phyloP scores from a whole-genome alignment of 2,888 invertebrate genomes.

The Lamellibrachia satsuma region DNA sequence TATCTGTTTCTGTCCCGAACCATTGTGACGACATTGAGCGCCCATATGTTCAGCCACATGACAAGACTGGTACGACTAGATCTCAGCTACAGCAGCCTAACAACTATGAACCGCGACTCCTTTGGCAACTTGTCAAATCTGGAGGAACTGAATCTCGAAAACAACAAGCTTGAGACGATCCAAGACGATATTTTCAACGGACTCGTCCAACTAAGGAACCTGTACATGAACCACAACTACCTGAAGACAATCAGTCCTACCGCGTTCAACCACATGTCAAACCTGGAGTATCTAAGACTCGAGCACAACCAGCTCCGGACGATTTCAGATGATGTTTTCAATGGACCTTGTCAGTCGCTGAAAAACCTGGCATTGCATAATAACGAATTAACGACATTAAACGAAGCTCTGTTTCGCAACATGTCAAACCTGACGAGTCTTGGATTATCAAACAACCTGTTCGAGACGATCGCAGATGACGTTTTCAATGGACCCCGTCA shows the following conservation, averaged over 20 bases:
- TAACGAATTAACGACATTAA: background rate
- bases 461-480: background rate
- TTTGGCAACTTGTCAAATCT: background rate
- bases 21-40: no score
- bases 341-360: background rate
- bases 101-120: background rate
- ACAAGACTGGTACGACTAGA: no score
- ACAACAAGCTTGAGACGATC: background rate
- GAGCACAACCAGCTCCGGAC: background rate
- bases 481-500: background rate
- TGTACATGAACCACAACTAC: background rate
- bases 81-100: background rate
- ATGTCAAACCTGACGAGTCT: background rate
- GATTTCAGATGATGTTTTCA: background rate
- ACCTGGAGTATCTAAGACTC: background rate
- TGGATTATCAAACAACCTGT: background rate
- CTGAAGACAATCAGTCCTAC: background rate
- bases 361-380: background rate
- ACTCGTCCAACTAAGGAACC: background rate
- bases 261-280: background rate
- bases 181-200: background rate
- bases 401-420: background rate
- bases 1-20: no score
- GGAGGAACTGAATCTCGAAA: background rate
- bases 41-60: no score